A percentile compares a stretch with the other conserved stretches of the same genome.
phyloP scores from a whole-genome alignment of 2,113 vertebrate species.

The Suricata suricatta region DNA sequence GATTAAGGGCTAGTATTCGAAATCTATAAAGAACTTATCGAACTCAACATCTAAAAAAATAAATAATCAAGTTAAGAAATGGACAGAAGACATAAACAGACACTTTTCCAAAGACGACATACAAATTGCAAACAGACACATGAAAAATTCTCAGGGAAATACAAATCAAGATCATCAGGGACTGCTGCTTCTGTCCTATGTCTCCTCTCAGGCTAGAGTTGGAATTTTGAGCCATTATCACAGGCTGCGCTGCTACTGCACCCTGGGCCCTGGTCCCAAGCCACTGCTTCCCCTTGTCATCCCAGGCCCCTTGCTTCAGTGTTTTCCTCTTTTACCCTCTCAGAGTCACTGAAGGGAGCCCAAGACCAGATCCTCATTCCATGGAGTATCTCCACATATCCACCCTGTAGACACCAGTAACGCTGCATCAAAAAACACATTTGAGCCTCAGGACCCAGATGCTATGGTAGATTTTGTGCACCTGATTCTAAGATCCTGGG shows the following conservation, averaged over 20 bases:
- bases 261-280: neutral
- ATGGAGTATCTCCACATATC: neutral
- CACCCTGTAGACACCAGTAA: neutral
- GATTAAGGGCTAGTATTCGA: too few species aligned
- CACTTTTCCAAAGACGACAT: too few species aligned
- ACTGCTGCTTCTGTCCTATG: neutral
- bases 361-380: neutral
- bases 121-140: too few species aligned
- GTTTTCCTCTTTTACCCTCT: neutral
- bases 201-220: neutral
- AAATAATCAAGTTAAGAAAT: too few species aligned
- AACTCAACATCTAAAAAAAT: too few species aligned
- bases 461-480: neutral
- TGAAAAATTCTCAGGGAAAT: too few species aligned
- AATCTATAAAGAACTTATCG: too few species aligned
- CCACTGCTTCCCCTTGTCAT: neutral
- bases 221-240: neutral
- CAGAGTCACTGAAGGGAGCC: neutral
- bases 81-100: too few species aligned
- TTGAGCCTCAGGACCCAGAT: neutral
- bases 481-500: neutral
- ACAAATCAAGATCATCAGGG: neutral
- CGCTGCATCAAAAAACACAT: neutral
- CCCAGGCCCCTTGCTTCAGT: neutral
- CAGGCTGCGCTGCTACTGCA: neutral